Conservation (phyloP, 1,140 invertebrate species). For the Dryas iulia region DNA sequence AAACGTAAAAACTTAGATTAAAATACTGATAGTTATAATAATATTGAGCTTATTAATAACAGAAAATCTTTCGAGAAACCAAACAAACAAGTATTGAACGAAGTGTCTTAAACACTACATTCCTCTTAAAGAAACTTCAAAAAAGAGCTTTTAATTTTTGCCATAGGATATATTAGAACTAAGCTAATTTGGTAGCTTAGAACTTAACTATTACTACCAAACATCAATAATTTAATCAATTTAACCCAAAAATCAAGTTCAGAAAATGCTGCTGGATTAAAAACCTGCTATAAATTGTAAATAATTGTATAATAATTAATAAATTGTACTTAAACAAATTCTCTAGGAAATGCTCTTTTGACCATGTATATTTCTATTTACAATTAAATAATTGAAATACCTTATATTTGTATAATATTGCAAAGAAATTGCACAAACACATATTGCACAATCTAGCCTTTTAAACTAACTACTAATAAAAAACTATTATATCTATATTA, state of each 20-base stretch:
- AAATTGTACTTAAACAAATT: not conserved
- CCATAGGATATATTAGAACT: too few species aligned
- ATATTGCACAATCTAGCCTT: slow-evolving; percentile 15
- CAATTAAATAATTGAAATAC: not conserved
- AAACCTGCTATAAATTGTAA: too few species aligned
- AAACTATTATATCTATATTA: not conserved
- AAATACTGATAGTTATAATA: slow-evolving; percentile 55
- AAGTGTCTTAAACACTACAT: too few species aligned
- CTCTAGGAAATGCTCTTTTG: not conserved
- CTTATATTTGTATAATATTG: not conserved
- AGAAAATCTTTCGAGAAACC: too few species aligned
- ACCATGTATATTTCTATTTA: not conserved
- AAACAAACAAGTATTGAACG: too few species aligned
- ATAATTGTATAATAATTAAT: slow-evolving; percentile 7
- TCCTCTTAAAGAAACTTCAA: too few species aligned
- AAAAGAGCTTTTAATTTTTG: too few species aligned
- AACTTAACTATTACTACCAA: too few species aligned
- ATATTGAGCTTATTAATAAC: slow-evolving; percentile 23
- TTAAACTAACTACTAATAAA: not conserved
- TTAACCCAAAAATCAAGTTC: too few species aligned
- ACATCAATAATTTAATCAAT: too few species aligned
- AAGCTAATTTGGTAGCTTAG: too few species aligned
- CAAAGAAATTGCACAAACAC: slow-evolving; percentile 10
- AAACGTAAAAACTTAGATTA: slow-evolving; percentile 34
- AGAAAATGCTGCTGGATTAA: too few species aligned